phyloP scores from a whole-genome alignment of 2,888 invertebrate genomes.

The Ectobius pallidus region DNA sequence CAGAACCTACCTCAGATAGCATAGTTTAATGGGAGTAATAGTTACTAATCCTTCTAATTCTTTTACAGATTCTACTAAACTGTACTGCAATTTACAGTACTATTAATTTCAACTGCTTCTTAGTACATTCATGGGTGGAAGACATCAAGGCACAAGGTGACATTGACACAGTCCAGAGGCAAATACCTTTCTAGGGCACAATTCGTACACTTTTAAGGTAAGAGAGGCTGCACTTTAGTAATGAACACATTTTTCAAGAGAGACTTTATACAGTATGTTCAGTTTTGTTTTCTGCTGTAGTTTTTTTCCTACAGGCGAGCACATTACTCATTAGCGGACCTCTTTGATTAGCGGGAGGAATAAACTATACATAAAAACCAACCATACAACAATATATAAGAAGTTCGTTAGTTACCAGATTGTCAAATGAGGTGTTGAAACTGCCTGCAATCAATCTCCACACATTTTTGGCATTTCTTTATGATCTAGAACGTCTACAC shows the following conservation, averaged over 20 bases:
- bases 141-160: neutral
- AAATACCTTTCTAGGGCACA: slow-evolving; percentile 10
- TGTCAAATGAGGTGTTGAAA: neutral
- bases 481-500: neutral
- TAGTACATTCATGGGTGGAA: too few species aligned
- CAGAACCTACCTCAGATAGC: too few species aligned
- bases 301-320: neutral
- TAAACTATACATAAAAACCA: neutral
- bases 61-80: too few species aligned
- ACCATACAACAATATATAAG: neutral
- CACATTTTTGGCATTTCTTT: neutral
- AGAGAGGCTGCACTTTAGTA: too few species aligned
- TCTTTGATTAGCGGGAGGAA: neutral
- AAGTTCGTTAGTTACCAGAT: neutral
- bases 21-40: too few species aligned
- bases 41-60: too few species aligned
- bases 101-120: too few species aligned
- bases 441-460: neutral
- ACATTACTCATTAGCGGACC: neutral
- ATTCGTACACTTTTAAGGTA: neutral
- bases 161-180: slow-evolving; percentile 12
- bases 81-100: too few species aligned
- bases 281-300: neutral
- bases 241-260: too few species aligned
- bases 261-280: too few species aligned